Evolutionary conservation across 2,888 invertebrate species (phyloP).

Genomic region (Geophilus truncorum): DNA sequence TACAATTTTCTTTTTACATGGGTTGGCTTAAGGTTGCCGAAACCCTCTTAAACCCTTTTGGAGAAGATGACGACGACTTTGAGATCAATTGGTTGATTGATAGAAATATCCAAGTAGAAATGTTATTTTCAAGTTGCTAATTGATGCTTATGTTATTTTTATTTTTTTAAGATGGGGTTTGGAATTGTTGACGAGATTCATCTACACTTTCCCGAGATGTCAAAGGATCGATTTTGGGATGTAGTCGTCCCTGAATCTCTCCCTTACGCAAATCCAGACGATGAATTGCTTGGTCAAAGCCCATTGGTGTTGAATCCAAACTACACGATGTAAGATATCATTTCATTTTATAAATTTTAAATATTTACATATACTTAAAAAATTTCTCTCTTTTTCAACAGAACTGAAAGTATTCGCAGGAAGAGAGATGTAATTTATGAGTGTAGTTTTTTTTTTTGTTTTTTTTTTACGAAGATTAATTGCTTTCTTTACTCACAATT

Average conservation of each 20-base stretch:
- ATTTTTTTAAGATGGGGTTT: conserved; percentile 57
- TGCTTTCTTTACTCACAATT: no score
- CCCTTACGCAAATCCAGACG: not conserved
- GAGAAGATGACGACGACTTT: conserved; percentile 48
- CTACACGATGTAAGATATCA: not conserved
- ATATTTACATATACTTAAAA: not conserved
- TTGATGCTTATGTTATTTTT: no score
- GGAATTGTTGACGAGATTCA: conserved; percentile 93
- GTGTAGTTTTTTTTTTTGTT: no score
- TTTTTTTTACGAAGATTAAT: no score
- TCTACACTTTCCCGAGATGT: conserved; percentile 81
- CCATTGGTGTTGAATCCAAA: not conserved
- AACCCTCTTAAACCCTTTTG: conserved; percentile 49
- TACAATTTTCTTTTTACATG: conserved; percentile 40
- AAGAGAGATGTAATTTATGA: no score
- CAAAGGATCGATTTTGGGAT: conserved; percentile 88
- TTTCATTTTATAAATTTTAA: not conserved
- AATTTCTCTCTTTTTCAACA: not conserved
- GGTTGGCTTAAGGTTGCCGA: conserved; percentile 45
- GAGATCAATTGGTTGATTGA: conserved; percentile 47
- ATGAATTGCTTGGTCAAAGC: not conserved
- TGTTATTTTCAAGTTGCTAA: no score
- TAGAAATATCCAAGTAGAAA: conserved; percentile 52
- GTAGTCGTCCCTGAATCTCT: conserved; percentile 61
- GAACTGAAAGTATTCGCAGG: no score